Evolutionary conservation across 2,113 vertebrate genomes (phyloP).

Genomic region (Muntiacus muntjak): DNA sequence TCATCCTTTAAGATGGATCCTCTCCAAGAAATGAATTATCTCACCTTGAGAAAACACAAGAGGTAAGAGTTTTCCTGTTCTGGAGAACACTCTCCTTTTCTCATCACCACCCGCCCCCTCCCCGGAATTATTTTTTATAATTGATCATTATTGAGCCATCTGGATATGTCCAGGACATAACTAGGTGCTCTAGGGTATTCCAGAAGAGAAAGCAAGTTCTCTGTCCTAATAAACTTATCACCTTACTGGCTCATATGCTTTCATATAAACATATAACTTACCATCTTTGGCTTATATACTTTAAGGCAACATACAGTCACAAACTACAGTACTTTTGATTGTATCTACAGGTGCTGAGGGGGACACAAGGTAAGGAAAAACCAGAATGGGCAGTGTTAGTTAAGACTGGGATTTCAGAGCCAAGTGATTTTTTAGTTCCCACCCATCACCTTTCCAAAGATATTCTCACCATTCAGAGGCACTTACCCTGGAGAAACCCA

Average conservation of each 20-base stretch:
- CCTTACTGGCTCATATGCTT: not conserved
- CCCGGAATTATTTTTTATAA: not conserved
- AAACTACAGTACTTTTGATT: not conserved
- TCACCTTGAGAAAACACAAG: not conserved
- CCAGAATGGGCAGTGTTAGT: not conserved
- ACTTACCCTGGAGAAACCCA: slow-evolving; percentile 88
- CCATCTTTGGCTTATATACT: not conserved
- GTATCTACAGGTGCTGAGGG: not conserved
- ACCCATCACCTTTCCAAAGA: slow-evolving; percentile 30
- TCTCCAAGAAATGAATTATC: slow-evolving; percentile 4
- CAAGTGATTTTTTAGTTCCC: slow-evolving; percentile 12
- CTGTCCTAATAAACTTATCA: not conserved
- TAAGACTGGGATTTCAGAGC: not conserved
- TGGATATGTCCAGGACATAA: not conserved
- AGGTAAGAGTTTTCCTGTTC: not conserved
- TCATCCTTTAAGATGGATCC: not conserved
- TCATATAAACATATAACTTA: not conserved
- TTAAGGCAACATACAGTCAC: not conserved
- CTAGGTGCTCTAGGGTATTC: not conserved
- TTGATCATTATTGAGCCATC: slow-evolving; percentile 7
- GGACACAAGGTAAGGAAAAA: not conserved
- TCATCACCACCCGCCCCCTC: not conserved
- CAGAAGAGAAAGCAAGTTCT: slow-evolving; percentile 24
- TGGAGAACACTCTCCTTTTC: not conserved
- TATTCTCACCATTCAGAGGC: not conserved